Evolutionary conservation across 2,797 vertebrate species (phyloP).

Genomic region (Liasis olivaceus): DNA sequence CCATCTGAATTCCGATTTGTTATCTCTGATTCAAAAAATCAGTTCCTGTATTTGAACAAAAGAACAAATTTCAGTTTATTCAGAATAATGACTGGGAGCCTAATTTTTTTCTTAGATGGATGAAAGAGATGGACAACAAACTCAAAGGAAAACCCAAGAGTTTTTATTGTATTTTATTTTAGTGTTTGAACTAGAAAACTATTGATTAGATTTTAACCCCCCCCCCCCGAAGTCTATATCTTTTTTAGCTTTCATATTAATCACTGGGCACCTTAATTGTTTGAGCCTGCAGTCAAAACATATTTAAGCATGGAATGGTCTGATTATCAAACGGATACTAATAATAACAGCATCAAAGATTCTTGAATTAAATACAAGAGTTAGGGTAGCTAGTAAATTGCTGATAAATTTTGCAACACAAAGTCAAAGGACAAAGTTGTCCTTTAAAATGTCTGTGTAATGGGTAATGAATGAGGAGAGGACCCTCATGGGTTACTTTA

Average conservation of each 20-base stretch:
- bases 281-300: constrained; percentile 2
- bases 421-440: neutral
- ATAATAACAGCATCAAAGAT: constrained; percentile 13
- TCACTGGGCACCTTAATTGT: neutral
- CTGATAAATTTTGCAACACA: neutral
- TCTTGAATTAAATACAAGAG: neutral
- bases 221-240: neutral
- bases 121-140: neutral
- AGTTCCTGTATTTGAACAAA: neutral
- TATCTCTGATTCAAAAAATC: neutral
- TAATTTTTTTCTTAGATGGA: neutral
- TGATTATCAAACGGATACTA: constrained; percentile 26
- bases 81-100: neutral
- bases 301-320: neutral
- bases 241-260: neutral
- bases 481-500: constrained; percentile 46
- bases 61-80: neutral
- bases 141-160: neutral
- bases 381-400: neutral
- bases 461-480: constrained; percentile 10
- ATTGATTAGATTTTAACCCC: neutral
- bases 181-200: neutral
- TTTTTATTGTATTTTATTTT: neutral
- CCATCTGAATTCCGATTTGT: neutral
- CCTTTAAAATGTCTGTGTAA: neutral